Evolutionary conservation across 2,797 vertebrate species (phyloP), one percentile per base, ranked within the genome.

Genomic region (Sebastes cheni): DNA sequence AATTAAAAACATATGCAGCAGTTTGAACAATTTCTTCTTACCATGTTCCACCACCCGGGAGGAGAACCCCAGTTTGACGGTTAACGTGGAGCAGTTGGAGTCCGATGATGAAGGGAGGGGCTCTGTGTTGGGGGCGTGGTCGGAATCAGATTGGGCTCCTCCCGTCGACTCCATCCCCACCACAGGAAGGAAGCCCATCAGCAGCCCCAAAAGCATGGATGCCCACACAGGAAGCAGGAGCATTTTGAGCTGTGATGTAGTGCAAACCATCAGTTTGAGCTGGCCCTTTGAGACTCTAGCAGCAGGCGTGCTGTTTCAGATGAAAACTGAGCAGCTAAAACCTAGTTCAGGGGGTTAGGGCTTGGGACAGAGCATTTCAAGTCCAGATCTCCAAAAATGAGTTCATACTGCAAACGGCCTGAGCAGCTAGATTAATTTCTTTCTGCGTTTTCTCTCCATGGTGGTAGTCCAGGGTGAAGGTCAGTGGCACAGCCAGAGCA

Each of bases 401-500:
- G 77, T 89, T 91, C 91, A 92, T 93, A 88, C 76, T 93, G 94
- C 74, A 90, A 89, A 85, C 6, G 68, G 86, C 91, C 96, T 80
- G 93, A 87, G 87, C 87, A 91, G 91, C 93, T 96, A 95, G 91
- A 94, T 92, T 96, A 95, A 97, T 99, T 99, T 99, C 98, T 99
- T 99, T 97, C 98, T 96, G 83, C 98, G 98, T 96, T 99, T 99
- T 91, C 97, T 98, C 97, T 99, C 98, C 98, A 99, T 99, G 91
- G 95, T 96, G 95, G 93, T 89, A 7, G 85, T 86, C 67, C 88
- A 92, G 88, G 70, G 91, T 93, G 95, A 89, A 66, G 10, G 89
- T 97, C 96, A 97, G 95, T 96, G 90, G 14, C 83, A 81, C 91
- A 88, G 93, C 89, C 91, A 89, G 84, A 92, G 90, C 77, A 75